Evolutionary conservation across 2,888 invertebrate species (phyloP).

Genomic region (Alloplasta piceator): DNA sequence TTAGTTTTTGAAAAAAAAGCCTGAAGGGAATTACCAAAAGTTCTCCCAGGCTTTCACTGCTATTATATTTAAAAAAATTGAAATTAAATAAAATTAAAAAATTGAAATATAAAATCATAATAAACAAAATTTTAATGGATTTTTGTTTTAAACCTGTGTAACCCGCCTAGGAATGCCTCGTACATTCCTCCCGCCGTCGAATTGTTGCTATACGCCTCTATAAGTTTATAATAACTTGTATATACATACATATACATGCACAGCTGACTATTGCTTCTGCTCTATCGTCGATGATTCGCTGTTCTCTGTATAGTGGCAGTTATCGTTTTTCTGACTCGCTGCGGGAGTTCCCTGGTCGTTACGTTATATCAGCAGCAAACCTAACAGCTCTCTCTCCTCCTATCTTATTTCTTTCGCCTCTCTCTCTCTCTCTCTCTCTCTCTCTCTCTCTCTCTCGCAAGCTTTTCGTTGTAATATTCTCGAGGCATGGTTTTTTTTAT

Average conservation of each 20-base stretch:
- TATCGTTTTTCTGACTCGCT: conserved; percentile 54
- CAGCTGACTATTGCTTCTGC: conserved; percentile 46
- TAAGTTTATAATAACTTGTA: too few relatives aligned
- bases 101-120: too few relatives aligned
- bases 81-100: too few relatives aligned
- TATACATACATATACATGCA: conserved; percentile 6
- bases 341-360: conserved; percentile 58
- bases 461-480: conserved; percentile 8
- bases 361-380: conserved; percentile 48
- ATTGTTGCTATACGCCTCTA: too few relatives aligned
- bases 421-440: conserved; percentile 3
- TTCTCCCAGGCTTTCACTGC: too few relatives aligned
- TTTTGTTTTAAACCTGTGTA: too few relatives aligned
- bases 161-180: too few relatives aligned
- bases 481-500: conserved; percentile 40
- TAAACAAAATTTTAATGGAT: too few relatives aligned
- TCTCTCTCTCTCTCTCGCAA: conserved; percentile 18
- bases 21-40: too few relatives aligned
- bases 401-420: neutral
- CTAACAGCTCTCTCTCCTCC: conserved; percentile 1
- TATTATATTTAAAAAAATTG: too few relatives aligned
- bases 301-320: conserved; percentile 34
- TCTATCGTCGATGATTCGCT: conserved; percentile 46
- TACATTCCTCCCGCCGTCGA: too few relatives aligned
- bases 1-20: too few relatives aligned